Conservation (phyloP, 2,113 vertebrate genomes). For the Argyrosomus japonicus region DNA sequence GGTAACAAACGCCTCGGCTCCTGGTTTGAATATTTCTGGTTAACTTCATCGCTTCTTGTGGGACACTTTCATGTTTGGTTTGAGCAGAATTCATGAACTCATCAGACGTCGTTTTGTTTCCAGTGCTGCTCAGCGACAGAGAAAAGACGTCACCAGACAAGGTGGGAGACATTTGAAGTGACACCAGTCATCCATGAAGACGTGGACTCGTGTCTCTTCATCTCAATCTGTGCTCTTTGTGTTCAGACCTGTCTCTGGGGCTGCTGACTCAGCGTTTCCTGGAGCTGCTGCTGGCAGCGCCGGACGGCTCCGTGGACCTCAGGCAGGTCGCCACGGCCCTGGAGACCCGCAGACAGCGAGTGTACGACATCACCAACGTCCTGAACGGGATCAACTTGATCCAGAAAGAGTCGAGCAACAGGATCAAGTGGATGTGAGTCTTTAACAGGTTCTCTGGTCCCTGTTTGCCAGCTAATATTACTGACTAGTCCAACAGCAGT, state of each 20-base stretch:
- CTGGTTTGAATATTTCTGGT: too few species aligned
- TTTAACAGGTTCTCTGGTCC: too few species aligned
- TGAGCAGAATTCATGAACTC: too few species aligned
- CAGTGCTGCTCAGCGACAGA: background rate
- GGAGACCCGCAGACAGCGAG: slow-evolving; percentile 85
- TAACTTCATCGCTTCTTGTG: too few species aligned
- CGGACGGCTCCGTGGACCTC: slow-evolving; percentile 89
- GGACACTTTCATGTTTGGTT: too few species aligned
- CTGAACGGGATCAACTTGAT: slow-evolving; percentile 89
- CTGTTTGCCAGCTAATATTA: too few species aligned
- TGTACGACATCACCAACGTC: slow-evolving; percentile 93
- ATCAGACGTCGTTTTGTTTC: too few species aligned
- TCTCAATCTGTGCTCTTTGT: background rate
- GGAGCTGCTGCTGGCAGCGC: slow-evolving; percentile 86
- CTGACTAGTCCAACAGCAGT: too few species aligned
- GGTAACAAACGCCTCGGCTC: slow-evolving; percentile 9
- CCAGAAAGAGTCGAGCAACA: slow-evolving; percentile 87
- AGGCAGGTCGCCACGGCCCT: slow-evolving; percentile 84
- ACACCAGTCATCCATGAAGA: too few species aligned
- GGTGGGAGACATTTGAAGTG: background rate
- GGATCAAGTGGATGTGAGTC: slow-evolving; percentile 93
- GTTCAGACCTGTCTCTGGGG: slow-evolving; percentile 87
- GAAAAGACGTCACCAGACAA: background rate
- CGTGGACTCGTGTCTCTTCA: too few species aligned
- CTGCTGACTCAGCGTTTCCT: slow-evolving; percentile 90